Evolutionary conservation across 1,140 invertebrate genomes (phyloP), one percentile per base, ranked within the genome.

Genomic region (Zophobas atratus): DNA sequence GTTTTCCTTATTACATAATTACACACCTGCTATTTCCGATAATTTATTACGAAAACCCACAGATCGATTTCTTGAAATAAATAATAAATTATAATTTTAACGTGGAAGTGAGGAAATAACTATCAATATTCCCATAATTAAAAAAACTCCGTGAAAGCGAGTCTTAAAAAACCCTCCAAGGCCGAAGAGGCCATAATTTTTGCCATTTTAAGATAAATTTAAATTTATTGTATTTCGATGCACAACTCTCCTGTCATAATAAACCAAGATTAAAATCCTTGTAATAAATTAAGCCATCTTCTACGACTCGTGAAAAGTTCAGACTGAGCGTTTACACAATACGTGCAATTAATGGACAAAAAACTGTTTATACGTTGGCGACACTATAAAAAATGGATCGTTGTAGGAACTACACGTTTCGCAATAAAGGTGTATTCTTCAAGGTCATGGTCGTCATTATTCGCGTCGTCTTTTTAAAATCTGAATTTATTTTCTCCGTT

Each of bases 401-500:
- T 20, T 20, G 20, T 20, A 20, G 20, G 20, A 20, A 20, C 20
- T 20, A 20, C 20, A 20, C 20, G 20, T 20, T 20, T 20, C 20
- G 20, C 43, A 46, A 8, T 46, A 8, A 46, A 60, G 38, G 35
- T 36, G 56, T 60, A 36, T 60, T 36, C 38, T 39, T 60, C 36
- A 60, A 60, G 56, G 56, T 35, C 56, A 60, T 38, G 56, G 56
- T 36, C 56, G 36, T 32, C 36, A 60, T 39, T 35, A 38, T 39
- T 60, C 38, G 32, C 35, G 56, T 60, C 56, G 56, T 60, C 56
- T 60, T 60, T 60, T 60, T 60, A 60, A 60, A 60, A 8, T 36
- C 38, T 36, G 8, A 46, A 46, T 46, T 46, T 46, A 46, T 46
- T 46, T 46, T 20, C 20, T 20, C 43, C 3, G n/a, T 60, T 60